Evolutionary conservation across 2,888 invertebrate species (phyloP).

Genomic region (Patella pellucida): DNA sequence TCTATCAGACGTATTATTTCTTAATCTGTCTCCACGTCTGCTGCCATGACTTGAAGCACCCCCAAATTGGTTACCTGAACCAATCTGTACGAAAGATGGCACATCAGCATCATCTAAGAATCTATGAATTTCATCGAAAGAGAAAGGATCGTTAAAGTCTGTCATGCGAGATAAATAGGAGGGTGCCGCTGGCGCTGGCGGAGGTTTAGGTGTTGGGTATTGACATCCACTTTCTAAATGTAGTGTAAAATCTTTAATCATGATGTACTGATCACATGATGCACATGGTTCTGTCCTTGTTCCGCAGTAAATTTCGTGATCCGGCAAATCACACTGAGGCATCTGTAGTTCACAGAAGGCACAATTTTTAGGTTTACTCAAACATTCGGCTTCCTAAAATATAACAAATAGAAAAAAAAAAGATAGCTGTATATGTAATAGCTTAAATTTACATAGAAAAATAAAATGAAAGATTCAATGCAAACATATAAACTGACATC

Average conservation of each 20-base stretch:
- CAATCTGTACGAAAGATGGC: not conserved
- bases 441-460: no score
- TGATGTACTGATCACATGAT: conserved; percentile 80
- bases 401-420: not conserved
- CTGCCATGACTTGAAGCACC: not conserved
- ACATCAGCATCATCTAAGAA: conserved; percentile 28
- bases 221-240: conserved; percentile 74
- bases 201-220: conserved; percentile 43
- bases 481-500: no score
- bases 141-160: conserved; percentile 32
- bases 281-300: conserved; percentile 80
- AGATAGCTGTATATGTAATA: not conserved
- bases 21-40: conserved; percentile 1
- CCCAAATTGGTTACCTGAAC: not conserved
- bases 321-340: conserved; percentile 76
- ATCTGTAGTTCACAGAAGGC: conserved; percentile 80
- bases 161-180: not conserved
- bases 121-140: conserved; percentile 38
- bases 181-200: conserved; percentile 4
- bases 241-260: conserved; percentile 80
- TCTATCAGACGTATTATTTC: conserved; percentile 17
- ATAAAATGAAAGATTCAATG: no score
- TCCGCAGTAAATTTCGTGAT: conserved; percentile 81
- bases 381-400: conserved; percentile 74
- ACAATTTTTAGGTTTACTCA: conserved; percentile 76